Evolutionary conservation across 2,797 vertebrate species (phyloP).

Genomic region (Diglossa cyanea): DNA sequence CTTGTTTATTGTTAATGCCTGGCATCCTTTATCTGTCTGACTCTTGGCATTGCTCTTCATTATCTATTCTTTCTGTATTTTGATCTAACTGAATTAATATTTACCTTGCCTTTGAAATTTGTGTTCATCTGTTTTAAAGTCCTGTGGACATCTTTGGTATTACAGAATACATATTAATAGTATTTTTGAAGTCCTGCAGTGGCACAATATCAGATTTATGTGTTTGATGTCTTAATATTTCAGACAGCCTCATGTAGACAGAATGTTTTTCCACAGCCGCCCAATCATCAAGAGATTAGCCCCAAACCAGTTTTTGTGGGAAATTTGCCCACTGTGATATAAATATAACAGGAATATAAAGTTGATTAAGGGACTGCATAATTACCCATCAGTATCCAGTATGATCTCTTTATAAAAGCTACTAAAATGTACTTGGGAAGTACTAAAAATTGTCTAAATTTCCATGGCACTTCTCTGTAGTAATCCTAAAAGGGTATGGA

Average conservation of each 20-base stretch:
- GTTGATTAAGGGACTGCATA: background rate
- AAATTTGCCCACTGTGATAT: background rate
- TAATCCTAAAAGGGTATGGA: background rate
- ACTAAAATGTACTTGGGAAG: background rate
- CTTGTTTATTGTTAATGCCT: background rate
- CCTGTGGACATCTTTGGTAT: background rate
- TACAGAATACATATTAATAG: background rate
- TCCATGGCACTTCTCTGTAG: background rate
- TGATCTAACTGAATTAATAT: background rate
- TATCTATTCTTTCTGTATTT: background rate
- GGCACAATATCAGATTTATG: background rate
- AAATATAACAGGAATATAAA: background rate
- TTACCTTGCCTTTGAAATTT: background rate
- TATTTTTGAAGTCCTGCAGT: background rate
- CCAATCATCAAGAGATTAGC: background rate
- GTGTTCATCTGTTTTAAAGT: background rate
- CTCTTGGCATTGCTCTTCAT: background rate
- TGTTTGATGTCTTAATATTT: background rate
- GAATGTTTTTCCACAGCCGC: background rate
- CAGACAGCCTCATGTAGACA: background rate
- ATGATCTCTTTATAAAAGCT: background rate
- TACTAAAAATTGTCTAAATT: background rate
- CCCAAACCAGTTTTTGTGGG: background rate
- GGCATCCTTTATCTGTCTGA: background rate
- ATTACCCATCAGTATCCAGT: background rate